A percentile compares a stretch with the other conserved stretches of the same genome.
phyloP scores from a whole-genome alignment of 2,113 vertebrate species.

The Sebastes schlegelii region DNA sequence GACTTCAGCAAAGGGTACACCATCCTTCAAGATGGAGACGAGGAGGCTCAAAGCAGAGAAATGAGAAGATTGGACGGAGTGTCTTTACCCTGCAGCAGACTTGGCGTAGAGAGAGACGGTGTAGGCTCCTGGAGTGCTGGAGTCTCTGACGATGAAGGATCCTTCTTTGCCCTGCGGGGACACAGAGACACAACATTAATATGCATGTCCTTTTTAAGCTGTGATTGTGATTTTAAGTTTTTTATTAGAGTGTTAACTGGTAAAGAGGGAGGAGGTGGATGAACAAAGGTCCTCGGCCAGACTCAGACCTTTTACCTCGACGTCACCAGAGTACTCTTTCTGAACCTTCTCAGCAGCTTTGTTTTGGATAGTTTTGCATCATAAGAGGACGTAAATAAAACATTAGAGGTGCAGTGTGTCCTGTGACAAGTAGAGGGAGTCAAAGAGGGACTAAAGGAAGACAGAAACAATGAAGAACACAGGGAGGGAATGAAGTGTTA shows the following conservation, averaged over 20 bases:
- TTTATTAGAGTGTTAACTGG: neutral
- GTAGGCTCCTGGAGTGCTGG: conserved; percentile 90
- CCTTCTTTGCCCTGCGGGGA: conserved; percentile 95
- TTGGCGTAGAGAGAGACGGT: conserved; percentile 94
- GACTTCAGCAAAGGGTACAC: neutral
- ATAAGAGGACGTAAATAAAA: too few species aligned
- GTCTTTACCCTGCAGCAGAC: conserved; percentile 85
- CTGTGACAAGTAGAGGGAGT: neutral
- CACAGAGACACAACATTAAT: neutral
- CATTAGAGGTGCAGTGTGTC: too few species aligned
- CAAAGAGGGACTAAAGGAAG: neutral
- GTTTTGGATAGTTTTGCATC: neutral
- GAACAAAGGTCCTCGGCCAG: neutral
- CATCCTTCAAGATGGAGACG: neutral
- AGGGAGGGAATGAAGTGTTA: neutral
- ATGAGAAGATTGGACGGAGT: neutral
- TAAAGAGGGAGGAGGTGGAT: neutral
- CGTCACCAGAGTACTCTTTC: neutral
- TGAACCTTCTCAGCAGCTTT: neutral
- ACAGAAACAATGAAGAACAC: neutral
- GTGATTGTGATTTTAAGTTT: neutral
- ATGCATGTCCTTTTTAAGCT: neutral
- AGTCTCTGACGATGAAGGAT: conserved; percentile 94
- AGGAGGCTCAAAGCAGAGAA: neutral
- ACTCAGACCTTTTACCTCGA: neutral